Percentiles rank a stretch among this genome's conserved stretches.
These are phyloP conservation scores for Axinella damicornis DNA, from an alignment of 37 sponge, comb jelly and placozoan genomes.

Conservation along the genomic window DNA sequence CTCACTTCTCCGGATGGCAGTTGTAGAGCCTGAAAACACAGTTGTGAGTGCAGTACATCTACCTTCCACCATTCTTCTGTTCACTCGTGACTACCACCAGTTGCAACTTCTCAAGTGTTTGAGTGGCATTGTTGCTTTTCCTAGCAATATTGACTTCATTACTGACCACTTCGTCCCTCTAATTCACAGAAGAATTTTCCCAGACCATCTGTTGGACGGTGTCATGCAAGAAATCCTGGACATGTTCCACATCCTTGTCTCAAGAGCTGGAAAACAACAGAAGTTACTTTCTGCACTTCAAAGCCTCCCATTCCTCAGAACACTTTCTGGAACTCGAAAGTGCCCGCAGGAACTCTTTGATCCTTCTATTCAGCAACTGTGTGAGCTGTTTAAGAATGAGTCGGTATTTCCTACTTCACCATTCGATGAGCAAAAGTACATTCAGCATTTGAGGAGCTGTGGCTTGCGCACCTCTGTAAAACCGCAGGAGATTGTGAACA, in stretches of 20 bases:
- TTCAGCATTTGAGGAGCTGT: too few relatives aligned
- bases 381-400: slow-evolving; percentile 36
- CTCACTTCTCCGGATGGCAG: slow-evolving; percentile 4
- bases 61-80: slow-evolving; percentile 15
- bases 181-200: slow-evolving; percentile 15
- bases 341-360: slow-evolving; percentile 10
- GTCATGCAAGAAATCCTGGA: slow-evolving; percentile 49
- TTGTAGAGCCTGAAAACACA: slow-evolving; percentile 24
- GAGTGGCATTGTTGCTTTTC: neutral
- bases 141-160: slow-evolving; percentile 18
- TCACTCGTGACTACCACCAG: neutral
- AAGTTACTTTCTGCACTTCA: neutral
- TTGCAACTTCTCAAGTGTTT: slow-evolving; percentile 2
- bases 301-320: slow-evolving; percentile 18
- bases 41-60: slow-evolving; percentile 12
- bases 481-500: slow-evolving; percentile 37
- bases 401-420: slow-evolving; percentile 54
- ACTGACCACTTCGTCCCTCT: slow-evolving; percentile 8
- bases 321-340: slow-evolving; percentile 2
- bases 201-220: neutral
- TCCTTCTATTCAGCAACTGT: slow-evolving; percentile 19
- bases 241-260: neutral
- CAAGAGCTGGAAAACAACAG: neutral
- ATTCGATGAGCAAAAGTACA: slow-evolving; percentile 4
- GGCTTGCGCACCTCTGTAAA: slow-evolving; percentile 26